phyloP scores from a whole-genome alignment of 2,113 vertebrate genomes.

The Petromus typicus region DNA sequence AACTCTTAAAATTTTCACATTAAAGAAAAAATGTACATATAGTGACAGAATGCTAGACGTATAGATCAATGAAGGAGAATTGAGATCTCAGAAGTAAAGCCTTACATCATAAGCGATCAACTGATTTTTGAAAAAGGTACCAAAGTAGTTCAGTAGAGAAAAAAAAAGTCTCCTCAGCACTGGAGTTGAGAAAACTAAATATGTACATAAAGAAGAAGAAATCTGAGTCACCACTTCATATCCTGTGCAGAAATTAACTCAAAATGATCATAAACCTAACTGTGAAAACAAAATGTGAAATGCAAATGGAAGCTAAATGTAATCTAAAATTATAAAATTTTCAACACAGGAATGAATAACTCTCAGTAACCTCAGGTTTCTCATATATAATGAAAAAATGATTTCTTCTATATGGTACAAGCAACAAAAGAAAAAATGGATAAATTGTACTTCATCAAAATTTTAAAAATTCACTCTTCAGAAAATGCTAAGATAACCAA shows the following conservation, averaged over 20 bases:
- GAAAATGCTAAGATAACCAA: background rate
- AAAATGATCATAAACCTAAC: slow-evolving; percentile 18
- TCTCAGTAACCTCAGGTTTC: background rate
- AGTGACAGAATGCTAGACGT: background rate
- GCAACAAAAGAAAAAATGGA: background rate
- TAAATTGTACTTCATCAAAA: background rate
- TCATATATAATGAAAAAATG: background rate
- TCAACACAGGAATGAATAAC: slow-evolving; percentile 8
- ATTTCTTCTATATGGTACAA: slow-evolving; percentile 34
- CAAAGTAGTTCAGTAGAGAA: background rate
- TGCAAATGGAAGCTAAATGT: background rate
- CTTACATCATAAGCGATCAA: background rate
- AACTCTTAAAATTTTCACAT: background rate
- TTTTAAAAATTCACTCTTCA: background rate
- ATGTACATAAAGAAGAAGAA: background rate
- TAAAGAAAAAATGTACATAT: background rate
- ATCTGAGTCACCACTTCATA: background rate
- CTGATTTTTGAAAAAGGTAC: background rate
- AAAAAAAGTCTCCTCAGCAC: background rate
- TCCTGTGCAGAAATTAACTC: slow-evolving; percentile 15
- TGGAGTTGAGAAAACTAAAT: background rate
- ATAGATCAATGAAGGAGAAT: background rate
- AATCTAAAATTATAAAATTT: background rate
- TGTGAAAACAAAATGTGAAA: slow-evolving; percentile 20
- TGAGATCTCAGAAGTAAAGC: slow-evolving; percentile 10